phyloP scores from a whole-genome alignment of 2,113 vertebrate species.

The Prunella himalayana region DNA sequence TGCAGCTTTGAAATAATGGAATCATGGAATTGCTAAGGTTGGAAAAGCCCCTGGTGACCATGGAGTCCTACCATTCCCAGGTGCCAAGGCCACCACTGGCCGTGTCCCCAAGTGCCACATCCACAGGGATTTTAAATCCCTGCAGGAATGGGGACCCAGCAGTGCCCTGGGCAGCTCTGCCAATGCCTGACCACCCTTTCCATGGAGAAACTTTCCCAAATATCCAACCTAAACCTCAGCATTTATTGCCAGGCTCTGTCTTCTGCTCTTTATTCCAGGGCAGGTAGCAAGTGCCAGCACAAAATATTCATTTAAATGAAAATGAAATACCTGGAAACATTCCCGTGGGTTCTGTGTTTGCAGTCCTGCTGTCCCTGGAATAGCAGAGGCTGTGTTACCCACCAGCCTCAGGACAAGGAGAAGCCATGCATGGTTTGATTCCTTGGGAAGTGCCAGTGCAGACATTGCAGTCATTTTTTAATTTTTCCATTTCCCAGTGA shows the following conservation, averaged over 20 bases:
- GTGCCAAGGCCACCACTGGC: background rate
- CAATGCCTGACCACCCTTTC: background rate
- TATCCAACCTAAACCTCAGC: background rate
- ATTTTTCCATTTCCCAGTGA: constrained; percentile 74
- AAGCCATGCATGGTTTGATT: background rate
- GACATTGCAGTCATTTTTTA: accelerated
- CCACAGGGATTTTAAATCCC: background rate
- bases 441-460: background rate
- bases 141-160: background rate
- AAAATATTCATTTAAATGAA: background rate
- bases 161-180: background rate
- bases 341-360: background rate
- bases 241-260: background rate
- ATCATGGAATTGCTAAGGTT: background rate
- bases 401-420: background rate
- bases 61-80: background rate
- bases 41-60: background rate
- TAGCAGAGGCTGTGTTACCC: background rate
- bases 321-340: background rate
- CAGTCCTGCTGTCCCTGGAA: background rate
- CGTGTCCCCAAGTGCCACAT: background rate
- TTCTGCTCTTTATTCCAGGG: background rate
- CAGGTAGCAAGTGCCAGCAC: background rate
- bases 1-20: background rate
- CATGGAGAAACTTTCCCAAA: background rate